Evolutionary conservation across 2,797 vertebrate genomes (phyloP).

Genomic region (Cygnus olor): DNA sequence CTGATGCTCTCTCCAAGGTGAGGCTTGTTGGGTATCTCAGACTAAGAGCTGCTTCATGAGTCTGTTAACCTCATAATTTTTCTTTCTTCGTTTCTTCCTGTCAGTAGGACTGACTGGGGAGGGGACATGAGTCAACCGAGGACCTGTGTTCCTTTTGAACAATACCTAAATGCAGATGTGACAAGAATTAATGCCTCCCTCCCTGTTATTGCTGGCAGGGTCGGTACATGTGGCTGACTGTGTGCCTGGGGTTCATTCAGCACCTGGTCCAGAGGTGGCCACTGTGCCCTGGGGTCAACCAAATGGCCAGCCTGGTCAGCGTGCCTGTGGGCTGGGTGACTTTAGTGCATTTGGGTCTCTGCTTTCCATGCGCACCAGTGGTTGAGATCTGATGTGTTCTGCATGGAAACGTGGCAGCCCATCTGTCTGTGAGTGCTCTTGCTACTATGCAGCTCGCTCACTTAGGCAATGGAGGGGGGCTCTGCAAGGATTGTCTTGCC

Average conservation of each 20-base stretch:
- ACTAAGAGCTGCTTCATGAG: no score
- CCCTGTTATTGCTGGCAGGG: neutral
- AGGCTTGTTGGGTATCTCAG: neutral
- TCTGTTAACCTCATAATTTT: neutral
- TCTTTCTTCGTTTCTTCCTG: neutral
- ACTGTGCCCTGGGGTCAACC: neutral
- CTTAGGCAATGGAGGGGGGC: neutral
- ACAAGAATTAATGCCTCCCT: neutral
- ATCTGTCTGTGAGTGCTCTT: neutral
- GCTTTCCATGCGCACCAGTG: no score
- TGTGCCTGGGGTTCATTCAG: no score
- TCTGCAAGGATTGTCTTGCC: neutral
- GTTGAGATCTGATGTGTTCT: neutral
- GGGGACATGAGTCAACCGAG: no score
- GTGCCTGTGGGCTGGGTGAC: neutral
- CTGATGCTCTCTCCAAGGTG: neutral
- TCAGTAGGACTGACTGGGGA: neutral
- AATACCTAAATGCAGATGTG: neutral
- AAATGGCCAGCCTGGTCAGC: neutral
- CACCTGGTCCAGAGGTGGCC: no score
- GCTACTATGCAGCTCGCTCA: neutral
- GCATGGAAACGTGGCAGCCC: neutral
- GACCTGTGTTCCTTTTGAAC: neutral
- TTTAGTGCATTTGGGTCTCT: neutral
- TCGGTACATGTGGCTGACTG: neutral